Evolutionary conservation across 2,113 vertebrate species (phyloP).

Genomic region (Eupsittula cactorum): DNA sequence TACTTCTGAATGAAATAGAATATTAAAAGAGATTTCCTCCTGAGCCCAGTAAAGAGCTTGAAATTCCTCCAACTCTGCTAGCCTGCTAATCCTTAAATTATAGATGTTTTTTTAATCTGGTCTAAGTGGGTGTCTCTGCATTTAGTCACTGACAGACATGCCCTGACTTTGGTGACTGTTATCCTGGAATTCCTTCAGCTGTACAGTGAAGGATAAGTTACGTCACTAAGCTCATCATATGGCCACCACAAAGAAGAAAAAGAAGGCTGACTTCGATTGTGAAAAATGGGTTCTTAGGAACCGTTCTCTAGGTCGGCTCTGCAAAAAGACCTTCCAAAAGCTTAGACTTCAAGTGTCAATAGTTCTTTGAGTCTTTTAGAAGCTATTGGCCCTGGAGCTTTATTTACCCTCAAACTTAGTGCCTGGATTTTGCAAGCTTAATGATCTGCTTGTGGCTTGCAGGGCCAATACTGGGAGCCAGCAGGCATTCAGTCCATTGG

Average conservation of each 20-base stretch:
- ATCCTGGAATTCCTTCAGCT: conserved; percentile 33
- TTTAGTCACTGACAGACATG: conserved; percentile 55
- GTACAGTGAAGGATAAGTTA: background rate
- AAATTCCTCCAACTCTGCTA: conserved; percentile 49
- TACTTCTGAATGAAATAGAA: conserved; percentile 53
- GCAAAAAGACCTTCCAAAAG: background rate
- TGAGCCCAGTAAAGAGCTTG: conserved; percentile 56
- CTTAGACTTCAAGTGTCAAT: background rate
- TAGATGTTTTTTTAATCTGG: conserved; percentile 44
- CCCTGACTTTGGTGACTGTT: conserved; percentile 27
- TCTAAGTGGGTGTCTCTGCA: conserved; percentile 41
- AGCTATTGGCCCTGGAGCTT: background rate
- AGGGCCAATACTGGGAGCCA: background rate
- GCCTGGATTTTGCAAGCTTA: background rate
- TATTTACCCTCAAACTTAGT: background rate
- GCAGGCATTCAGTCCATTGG: background rate
- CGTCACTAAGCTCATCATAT: background rate
- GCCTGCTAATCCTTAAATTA: conserved; percentile 66
- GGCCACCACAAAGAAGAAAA: background rate
- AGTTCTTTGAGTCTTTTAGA: background rate
- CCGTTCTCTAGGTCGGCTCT: background rate
- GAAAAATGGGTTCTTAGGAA: background rate
- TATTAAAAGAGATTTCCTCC: conserved; percentile 65
- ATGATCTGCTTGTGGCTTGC: background rate
- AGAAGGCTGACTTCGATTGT: background rate